A percentile compares a stretch with the other conserved stretches of the same genome.
phyloP scores from a whole-genome alignment of 2,888 invertebrate species.

The Anorthoa munda region DNA sequence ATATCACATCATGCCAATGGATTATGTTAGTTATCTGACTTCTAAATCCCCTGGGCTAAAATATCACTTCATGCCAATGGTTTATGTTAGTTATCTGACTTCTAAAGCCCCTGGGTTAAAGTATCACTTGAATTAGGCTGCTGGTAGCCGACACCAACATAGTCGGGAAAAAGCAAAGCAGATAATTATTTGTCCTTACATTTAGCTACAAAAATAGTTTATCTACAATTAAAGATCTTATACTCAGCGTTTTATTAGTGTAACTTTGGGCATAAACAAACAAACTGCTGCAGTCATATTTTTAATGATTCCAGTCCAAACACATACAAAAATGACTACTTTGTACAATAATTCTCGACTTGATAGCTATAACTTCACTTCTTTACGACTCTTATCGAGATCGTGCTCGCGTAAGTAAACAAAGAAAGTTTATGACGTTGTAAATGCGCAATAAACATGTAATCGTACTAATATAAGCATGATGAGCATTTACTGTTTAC shows the following conservation, averaged over 20 bases:
- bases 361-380: conserved; percentile 17
- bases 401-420: conserved; percentile 44
- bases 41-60: no score
- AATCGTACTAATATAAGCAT: conserved; percentile 59
- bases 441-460: conserved; percentile 66
- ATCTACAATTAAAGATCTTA: not conserved
- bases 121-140: no score
- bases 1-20: no score
- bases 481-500: conserved; percentile 68
- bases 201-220: not conserved
- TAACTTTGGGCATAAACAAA: not conserved
- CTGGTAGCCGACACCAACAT: no score
- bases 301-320: conserved; percentile 28
- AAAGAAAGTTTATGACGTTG: conserved; percentile 57
- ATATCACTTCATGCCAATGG: no score
- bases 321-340: conserved; percentile 37
- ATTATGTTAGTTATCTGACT: no score
- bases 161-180: no score
- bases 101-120: no score
- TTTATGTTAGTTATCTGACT: no score
- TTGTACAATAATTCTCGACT: conserved; percentile 17
- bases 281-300: not conserved
- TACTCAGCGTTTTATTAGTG: not conserved
- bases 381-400: conserved; percentile 47
- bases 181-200: no score